These are phyloP conservation scores for Parnassius glacialis DNA, from an alignment of 2,888 invertebrate species.

Conservation along the genomic window DNA sequence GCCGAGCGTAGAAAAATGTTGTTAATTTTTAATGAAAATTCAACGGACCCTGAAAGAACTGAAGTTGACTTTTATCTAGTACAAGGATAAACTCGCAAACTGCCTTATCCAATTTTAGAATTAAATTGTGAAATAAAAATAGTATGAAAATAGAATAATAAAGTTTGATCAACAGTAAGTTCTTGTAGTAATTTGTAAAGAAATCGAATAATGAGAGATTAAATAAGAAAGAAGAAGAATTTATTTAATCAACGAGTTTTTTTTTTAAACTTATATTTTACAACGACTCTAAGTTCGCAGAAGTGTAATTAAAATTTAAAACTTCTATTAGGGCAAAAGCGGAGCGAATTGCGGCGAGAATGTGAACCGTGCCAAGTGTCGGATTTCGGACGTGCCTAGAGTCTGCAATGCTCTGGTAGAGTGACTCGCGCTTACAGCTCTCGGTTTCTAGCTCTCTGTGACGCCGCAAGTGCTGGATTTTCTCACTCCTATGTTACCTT, in stretches of 20 bases:
- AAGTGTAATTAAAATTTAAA: slow-evolving; percentile 76
- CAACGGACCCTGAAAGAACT: no score
- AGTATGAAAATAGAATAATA: no score
- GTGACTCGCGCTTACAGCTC: slow-evolving; percentile 27
- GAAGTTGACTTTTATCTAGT: no score
- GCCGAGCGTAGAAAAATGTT: no score
- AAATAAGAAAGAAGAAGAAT: no score
- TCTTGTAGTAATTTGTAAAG: no score
- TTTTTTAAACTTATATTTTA: slow-evolving; percentile 26
- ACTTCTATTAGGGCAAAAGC: slow-evolving; percentile 62
- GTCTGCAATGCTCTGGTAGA: slow-evolving; percentile 51
- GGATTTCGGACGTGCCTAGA: slow-evolving; percentile 70
- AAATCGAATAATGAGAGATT: not conserved
- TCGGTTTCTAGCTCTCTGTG: slow-evolving; percentile 9
- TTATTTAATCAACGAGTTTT: slow-evolving; percentile 18
- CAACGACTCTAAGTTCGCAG: slow-evolving; percentile 47
- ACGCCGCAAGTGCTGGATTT: not conserved
- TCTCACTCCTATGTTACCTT: slow-evolving; percentile 9
- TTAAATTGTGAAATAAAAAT: no score
- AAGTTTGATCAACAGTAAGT: no score
- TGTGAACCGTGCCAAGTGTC: slow-evolving; percentile 73
- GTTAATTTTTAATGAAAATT: no score
- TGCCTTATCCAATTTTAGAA: no score
- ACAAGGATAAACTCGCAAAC: no score
- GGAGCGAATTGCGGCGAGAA: slow-evolving; percentile 48